Base-by-base conservation (phyloP, 2,797 vertebrate species). In the Vespertilio murinus region DNA sequence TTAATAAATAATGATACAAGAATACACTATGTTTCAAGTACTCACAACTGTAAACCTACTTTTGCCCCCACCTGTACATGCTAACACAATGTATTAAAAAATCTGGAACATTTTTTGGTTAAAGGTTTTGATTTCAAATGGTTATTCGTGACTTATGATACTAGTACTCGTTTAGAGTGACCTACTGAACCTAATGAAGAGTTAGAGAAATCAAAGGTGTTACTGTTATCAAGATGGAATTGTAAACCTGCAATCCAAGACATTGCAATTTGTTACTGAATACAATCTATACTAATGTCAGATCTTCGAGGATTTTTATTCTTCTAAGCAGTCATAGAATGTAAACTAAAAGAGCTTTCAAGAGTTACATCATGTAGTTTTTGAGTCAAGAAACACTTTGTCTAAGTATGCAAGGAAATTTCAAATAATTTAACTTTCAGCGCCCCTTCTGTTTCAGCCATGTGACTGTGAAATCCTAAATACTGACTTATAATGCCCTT, bases 131-230 rank as follows among this genome's bases (percentile, higher is more conserved):
- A 38, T 83, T 95, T 94, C 40, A 87, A 83, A 79, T 40, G 7
- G 25, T 88, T 85, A 93, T 64, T 79, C 28, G 93, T 90, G 74
- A 56, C 18, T 90, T 85, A 47, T 28, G 28, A 89, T 94, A 86
- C 18, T 35, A 83, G 11, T 87, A 49, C 38, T 80, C 23, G 2
- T 64, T 94, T 78, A 54, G 91, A 54, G 17, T 40, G 28, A 14
- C 47, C 28, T 47, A 59, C 45, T 49, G 28, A 92, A 78, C 65
- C 20, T 69, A 83, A 73, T 82, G 13, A 90, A 67, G n/a, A 52
- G 5, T 88, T 81, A 88, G 28, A 87, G 69, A 95, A 89, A 81
- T 54, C 47, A 47, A 78, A 93, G 30, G 8, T 81, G 16, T 75
- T 67, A 73, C 45, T 88, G 25, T 69, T 78, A 65, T 28, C 6